Base-by-base conservation (phyloP, 1,140 invertebrate genomes). In the Bemisia tabaci region DNA sequence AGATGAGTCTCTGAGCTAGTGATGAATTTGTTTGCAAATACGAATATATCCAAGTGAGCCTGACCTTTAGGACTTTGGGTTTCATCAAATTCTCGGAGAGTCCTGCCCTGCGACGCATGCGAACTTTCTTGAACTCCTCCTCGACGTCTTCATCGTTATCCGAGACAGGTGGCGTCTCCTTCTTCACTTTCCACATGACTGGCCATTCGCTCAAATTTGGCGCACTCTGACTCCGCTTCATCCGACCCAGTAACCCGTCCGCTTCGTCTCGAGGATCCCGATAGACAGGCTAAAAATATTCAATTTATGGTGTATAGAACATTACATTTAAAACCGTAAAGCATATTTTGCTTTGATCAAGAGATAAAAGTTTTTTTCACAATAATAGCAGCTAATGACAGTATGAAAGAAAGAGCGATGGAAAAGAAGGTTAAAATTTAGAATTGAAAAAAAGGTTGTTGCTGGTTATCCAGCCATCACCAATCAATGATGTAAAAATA, bases 191-290 rank as follows among this genome's bases (percentile, higher is more conserved):
- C 22, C 67, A 25, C 27, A 69, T 23, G 9, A 70, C 65, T 0
- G 72, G 73, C 73, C 72, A 74, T 59, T 73, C 72, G 12, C 27
- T 65, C 60, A 75, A 64, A 59, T 71, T 71, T 1, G 74, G 74
- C 12, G 68, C 68, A 59, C 73, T 73, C 22, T 67, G 64, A 59
- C 68, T 71, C 26, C 69, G 63, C 1, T 27, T 59, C 1, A 59
- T 25, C 22, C 48, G 63, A 33, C 66, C 12, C n/a, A 62, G 48
- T 2, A 12, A 33, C 0, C n/a, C 17, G 12, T 23, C 2, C 12
- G 59, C 62, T 27, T 67, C 59, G 26, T 69, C 63, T 17, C 17
- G 5, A 9, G 33, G 33, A 33, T 72, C 70, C 64, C 67, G 61
- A 59, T 73, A 74, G 1, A 74, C 70, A 11, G 73, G 73, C 72